Evolutionary conservation across 2,797 vertebrate species (phyloP).

Genomic region (Bovichtus variegatus): DNA sequence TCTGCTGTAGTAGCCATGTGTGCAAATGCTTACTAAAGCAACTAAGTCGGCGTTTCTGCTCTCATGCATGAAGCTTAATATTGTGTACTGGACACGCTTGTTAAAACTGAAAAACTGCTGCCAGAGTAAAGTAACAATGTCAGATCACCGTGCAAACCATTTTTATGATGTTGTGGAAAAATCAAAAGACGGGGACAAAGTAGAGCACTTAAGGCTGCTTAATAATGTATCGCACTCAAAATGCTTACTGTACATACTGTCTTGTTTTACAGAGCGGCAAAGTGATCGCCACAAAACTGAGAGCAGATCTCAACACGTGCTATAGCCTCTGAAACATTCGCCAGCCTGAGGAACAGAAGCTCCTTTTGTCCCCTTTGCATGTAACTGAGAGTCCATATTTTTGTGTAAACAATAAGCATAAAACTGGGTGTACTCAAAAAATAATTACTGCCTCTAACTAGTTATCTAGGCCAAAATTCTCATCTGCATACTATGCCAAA

Average conservation of each 20-base stretch:
- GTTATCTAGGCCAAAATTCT: conserved; percentile 69
- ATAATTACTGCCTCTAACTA: conserved; percentile 46
- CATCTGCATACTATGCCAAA: conserved; percentile 64
- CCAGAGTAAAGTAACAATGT: conserved; percentile 15
- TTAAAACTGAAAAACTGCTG: conserved; percentile 18
- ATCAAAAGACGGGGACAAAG: conserved; percentile 56
- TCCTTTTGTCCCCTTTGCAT: conserved; percentile 36
- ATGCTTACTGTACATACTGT: conserved; percentile 19
- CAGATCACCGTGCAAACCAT: conserved; percentile 41
- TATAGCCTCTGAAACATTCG: background rate
- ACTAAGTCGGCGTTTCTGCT: conserved; percentile 25
- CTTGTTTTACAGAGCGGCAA: conserved; percentile 9
- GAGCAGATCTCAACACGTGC: conserved; percentile 11
- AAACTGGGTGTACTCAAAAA: conserved; percentile 35
- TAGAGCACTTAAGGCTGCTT: conserved; percentile 61
- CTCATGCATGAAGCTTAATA: conserved; percentile 22
- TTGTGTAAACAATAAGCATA: conserved; percentile 14
- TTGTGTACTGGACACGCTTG: conserved; percentile 6
- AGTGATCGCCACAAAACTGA: conserved; percentile 11
- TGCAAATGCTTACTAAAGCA: conserved; percentile 32
- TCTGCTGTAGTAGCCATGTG: conserved; percentile 18
- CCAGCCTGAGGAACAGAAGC: background rate
- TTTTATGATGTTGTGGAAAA: conserved; percentile 39
- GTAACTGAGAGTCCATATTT: background rate
- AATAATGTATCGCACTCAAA: conserved; percentile 68